phyloP scores from a whole-genome alignment of 2,113 vertebrate genomes.

The Podocnemis expansa region DNA sequence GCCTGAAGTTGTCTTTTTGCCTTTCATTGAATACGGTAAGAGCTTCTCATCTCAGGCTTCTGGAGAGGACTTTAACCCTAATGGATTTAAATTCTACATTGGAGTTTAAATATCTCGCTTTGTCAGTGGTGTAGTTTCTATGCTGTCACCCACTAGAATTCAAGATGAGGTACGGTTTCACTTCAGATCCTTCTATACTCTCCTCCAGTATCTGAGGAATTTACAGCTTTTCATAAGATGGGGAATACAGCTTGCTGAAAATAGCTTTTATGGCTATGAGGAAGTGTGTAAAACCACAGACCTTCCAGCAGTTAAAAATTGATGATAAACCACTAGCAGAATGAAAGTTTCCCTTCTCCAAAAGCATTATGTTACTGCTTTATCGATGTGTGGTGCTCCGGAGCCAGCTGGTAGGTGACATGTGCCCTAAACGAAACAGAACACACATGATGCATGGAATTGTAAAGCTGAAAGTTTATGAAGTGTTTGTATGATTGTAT shows the following conservation, averaged over 20 bases:
- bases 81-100: not conserved
- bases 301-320: conserved; percentile 2
- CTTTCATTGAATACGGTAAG: not conserved
- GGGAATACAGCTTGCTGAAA: not conserved
- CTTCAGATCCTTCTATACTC: not conserved
- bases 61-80: not conserved
- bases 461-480: no score
- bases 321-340: not conserved
- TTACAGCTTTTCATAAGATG: not conserved
- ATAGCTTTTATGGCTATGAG: conserved; percentile 8
- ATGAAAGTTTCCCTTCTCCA: not conserved
- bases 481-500: not conserved
- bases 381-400: not conserved
- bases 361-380: fast-evolving
- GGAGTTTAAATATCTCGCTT: not conserved
- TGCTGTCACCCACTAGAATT: not conserved
- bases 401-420: not conserved
- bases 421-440: not conserved
- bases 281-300: conserved; percentile 23
- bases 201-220: not conserved
- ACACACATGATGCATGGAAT: not conserved
- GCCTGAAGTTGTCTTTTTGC: not conserved
- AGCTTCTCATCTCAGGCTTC: not conserved
- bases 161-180: not conserved
- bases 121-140: not conserved